Evolutionary conservation across 2,888 invertebrate genomes (phyloP), one percentile per base, ranked within the genome.

Genomic region (Abrostola tripartita): DNA sequence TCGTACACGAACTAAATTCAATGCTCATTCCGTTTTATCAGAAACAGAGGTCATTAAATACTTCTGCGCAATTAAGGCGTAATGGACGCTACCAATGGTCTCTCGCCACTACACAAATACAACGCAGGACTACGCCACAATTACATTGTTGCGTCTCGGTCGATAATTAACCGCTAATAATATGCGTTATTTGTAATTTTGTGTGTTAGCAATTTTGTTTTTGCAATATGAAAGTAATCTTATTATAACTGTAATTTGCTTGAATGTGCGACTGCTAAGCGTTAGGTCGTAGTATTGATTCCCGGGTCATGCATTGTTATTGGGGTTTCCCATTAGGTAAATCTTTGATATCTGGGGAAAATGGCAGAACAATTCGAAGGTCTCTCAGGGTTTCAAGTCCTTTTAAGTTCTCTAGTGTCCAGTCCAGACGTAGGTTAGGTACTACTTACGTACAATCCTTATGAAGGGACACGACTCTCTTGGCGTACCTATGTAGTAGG

Each of bases 61-160:
- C 81, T 86, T 85, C 78, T 85, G 81, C 81, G 73, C 85, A 85
- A 85, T 85, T 84, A 84, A 79, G 81, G 76, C 75, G 76, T 5
- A 65, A 66, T 58, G 59, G 68, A 51, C 24, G 60, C 70, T 47
- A 42, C 36, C 67, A 70, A 76, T 72, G 68, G 66, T 75, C 75
- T 74, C 60, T 60, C 71, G 61, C 61, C 69, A 68, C 54, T 59
- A 71, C 61, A 68, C 66, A 74, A 70, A 76, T 65, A 78, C 77
- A 81, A 78, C 71, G 70, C 77, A 65, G 71, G 65, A 74, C 69
- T 63, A 70, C 47, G 63, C 74, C 76, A 68, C 76, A 68, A 74
- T 75, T 68, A 77, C 74, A 75, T 71, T 61, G 69, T 64, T 44
- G 61, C 69, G 59, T 75, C 76, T 75, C 69, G 75, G 66, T 74